A percentile compares a stretch with the other conserved stretches of the same genome.
Conservation (phyloP, 2,113 vertebrate genomes). For the Lucifuga dentata region DNA sequence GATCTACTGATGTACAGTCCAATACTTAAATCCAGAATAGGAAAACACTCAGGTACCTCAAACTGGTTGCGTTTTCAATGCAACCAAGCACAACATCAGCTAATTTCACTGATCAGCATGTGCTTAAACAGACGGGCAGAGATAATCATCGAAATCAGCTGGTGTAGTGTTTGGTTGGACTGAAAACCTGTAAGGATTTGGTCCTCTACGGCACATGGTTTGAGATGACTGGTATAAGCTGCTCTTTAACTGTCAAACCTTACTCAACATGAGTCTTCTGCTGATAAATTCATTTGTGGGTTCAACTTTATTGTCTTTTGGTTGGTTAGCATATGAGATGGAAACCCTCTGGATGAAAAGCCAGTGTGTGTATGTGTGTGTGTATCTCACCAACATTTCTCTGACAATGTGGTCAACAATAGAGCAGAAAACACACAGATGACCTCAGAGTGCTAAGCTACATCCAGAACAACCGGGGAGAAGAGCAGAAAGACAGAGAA, state of each 20-base stretch:
- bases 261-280: too few relatives aligned
- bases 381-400: conserved; percentile 34
- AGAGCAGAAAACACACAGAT: conserved; percentile 71
- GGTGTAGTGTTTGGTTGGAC: too few relatives aligned
- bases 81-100: too few relatives aligned
- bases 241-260: too few relatives aligned
- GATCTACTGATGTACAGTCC: conserved; percentile 36
- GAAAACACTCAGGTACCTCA: conserved; percentile 56
- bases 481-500: conserved; percentile 74
- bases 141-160: too few relatives aligned
- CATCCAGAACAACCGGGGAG: conserved; percentile 75
- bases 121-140: too few relatives aligned
- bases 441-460: conserved; percentile 76
- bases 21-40: conserved; percentile 71
- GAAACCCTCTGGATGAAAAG: conserved; percentile 36
- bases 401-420: conserved; percentile 51
- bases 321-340: conserved; percentile 11
- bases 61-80: neutral
- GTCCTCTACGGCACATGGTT: too few relatives aligned
- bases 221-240: too few relatives aligned
- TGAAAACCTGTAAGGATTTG: too few relatives aligned
- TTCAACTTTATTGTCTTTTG: conserved; percentile 23
- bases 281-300: neutral
- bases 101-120: too few relatives aligned
- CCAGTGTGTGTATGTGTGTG: conserved; percentile 5